Conservation (phyloP, 2,888 invertebrate species). For the Poecilobothrus nobilitatus region DNA sequence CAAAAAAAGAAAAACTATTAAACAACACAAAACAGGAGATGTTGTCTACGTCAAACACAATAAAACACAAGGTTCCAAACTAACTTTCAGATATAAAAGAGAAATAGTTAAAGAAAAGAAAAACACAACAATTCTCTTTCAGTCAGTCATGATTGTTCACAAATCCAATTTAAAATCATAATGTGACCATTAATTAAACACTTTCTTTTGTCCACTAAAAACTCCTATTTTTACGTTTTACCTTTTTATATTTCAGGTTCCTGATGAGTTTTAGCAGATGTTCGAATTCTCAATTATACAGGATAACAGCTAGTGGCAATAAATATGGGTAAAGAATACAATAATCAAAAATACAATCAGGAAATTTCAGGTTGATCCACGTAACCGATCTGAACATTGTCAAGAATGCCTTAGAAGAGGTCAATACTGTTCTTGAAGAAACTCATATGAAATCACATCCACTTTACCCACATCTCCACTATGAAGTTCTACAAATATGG, state of each 20-base stretch:
- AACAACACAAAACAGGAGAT: slow-evolving; percentile 20
- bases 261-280: slow-evolving; percentile 1
- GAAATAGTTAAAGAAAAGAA: slow-evolving; percentile 19
- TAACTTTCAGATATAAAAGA: slow-evolving; percentile 18
- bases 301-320: slow-evolving; percentile 18
- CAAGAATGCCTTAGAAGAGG: background rate
- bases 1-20: slow-evolving; percentile 19
- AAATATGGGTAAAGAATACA: slow-evolving; percentile 15
- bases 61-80: slow-evolving; percentile 19
- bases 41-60: slow-evolving; percentile 18
- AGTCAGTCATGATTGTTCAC: slow-evolving; percentile 17
- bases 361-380: slow-evolving; percentile 18
- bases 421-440: background rate
- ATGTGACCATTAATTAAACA: background rate
- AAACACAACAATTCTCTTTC: slow-evolving; percentile 15
- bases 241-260: slow-evolving; percentile 13
- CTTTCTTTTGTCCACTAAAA: background rate
- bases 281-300: slow-evolving; percentile 18
- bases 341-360: slow-evolving; percentile 16
- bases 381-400: slow-evolving; percentile 16
- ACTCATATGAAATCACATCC: background rate
- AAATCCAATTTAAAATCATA: slow-evolving; percentile 12
- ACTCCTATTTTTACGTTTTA: background rate
- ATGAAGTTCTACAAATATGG: too few species aligned
- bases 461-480: background rate